Evolutionary conservation across 2,113 vertebrate genomes (phyloP).

Genomic region (Addax nasomaculatus): DNA sequence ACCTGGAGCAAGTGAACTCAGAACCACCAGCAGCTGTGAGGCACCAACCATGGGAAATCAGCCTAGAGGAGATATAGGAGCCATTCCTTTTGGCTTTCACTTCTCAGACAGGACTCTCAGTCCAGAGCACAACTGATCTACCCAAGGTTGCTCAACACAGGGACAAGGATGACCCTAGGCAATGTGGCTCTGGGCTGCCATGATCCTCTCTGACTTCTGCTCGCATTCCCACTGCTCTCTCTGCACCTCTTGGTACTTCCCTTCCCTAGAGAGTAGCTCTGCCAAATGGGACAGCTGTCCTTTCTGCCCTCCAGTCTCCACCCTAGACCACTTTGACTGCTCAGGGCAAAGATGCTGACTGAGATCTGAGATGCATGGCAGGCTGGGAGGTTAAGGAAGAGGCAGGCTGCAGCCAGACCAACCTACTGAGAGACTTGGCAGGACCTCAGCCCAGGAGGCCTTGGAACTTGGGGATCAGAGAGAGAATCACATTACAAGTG

Average conservation of each 20-base stretch:
- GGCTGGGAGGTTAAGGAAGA: background rate
- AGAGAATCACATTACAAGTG: background rate
- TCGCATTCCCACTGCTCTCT: background rate
- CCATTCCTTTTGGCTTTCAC: background rate
- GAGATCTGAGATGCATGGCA: background rate
- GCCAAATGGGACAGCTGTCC: background rate
- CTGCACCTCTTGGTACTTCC: background rate
- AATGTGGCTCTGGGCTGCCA: background rate
- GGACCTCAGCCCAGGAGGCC: background rate
- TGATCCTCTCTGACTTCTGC: background rate
- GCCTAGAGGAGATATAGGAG: background rate
- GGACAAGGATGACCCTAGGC: background rate
- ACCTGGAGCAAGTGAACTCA: background rate
- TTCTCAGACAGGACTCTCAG: background rate
- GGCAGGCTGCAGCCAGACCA: background rate
- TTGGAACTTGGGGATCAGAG: background rate
- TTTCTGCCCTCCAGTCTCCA: background rate
- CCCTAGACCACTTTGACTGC: background rate
- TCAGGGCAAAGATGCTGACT: background rate
- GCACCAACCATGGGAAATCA: background rate
- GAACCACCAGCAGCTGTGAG: background rate
- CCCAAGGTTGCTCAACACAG: background rate
- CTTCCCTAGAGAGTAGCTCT: background rate
- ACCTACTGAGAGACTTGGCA: background rate
- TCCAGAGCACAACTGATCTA: background rate